phyloP scores from a whole-genome alignment of 2,888 invertebrate species.

The Agrypnus murinus region DNA sequence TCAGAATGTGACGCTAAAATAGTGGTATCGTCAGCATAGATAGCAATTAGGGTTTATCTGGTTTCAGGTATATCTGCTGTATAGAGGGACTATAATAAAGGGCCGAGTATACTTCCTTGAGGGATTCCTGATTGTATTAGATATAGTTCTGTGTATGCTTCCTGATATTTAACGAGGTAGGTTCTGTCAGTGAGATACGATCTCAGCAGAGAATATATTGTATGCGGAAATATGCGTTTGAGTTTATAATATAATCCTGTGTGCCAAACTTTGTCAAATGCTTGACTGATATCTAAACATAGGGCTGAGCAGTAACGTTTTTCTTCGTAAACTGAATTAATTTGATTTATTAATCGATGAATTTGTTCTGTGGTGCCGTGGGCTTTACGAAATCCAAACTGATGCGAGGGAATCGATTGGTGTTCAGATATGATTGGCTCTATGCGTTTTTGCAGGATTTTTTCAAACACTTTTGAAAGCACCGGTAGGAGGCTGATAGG shows the following conservation, averaged over 20 bases:
- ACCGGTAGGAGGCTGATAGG: too few species aligned
- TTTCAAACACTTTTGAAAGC: too few species aligned
- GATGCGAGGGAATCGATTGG: too few species aligned
- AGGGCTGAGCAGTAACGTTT: conserved; percentile 15
- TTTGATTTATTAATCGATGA: conserved; percentile 6
- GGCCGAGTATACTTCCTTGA: conserved; percentile 9
- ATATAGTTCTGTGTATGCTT: background rate
- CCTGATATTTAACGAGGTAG: conserved; percentile 8
- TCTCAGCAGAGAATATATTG: conserved; percentile 13
- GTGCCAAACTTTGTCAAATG: conserved; percentile 17
- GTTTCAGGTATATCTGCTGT: too few species aligned
- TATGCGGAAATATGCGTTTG: conserved; percentile 10
- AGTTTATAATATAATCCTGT: conserved; percentile 20
- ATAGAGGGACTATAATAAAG: too few species aligned
- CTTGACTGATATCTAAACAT: conserved; percentile 18
- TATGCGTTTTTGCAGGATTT: too few species aligned
- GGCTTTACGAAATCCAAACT: too few species aligned
- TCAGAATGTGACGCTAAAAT: too few species aligned
- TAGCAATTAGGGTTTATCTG: too few species aligned
- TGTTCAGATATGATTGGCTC: too few species aligned
- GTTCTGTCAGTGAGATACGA: conserved; percentile 22
- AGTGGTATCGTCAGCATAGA: too few species aligned
- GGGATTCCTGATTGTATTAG: conserved; percentile 16
- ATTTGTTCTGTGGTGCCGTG: too few species aligned
- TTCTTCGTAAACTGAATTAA: conserved; percentile 10